phyloP scores from a whole-genome alignment of 2,888 invertebrate genomes.

The Tricholauxania praeusta region DNA sequence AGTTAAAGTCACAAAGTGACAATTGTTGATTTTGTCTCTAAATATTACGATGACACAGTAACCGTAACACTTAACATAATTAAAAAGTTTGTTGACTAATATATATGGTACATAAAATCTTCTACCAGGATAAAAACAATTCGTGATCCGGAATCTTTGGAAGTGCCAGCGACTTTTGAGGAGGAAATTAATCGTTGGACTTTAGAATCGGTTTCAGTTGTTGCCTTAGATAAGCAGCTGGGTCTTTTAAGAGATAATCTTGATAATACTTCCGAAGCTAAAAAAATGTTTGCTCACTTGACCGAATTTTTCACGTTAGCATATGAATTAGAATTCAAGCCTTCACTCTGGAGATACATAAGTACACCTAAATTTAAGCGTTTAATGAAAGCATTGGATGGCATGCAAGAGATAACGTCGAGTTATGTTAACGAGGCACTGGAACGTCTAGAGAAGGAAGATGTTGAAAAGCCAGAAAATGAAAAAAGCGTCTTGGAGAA shows the following conservation, averaged over 20 bases:
- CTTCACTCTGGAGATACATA: conserved; percentile 53
- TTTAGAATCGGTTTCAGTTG: conserved; percentile 70
- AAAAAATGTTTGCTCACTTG: conserved; percentile 48
- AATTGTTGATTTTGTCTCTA: no score
- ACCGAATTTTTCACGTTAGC: conserved; percentile 42
- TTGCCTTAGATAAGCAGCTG: conserved; percentile 67
- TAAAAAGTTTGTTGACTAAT: no score
- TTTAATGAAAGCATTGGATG: conserved; percentile 53
- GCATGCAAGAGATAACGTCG: conserved; percentile 51
- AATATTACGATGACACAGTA: no score
- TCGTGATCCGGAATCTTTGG: conserved; percentile 56
- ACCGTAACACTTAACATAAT: no score
- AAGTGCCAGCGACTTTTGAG: conserved; percentile 68
- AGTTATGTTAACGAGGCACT: conserved; percentile 63
- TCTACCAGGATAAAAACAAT: no score
- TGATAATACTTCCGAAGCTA: conserved; percentile 34
- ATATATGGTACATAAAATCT: no score
- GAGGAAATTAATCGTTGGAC: conserved; percentile 72
- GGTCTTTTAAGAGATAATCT: conserved; percentile 53
- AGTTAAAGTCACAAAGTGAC: no score
- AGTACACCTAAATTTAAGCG: conserved; percentile 52
- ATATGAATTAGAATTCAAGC: conserved; percentile 53
- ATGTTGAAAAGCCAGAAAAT: conserved; percentile 49
- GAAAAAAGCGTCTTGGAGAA: conserved; percentile 75
- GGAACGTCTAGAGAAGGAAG: conserved; percentile 48